Evolutionary conservation across 2,797 vertebrate species (phyloP).

Genomic region (Crenuchus spilurus): DNA sequence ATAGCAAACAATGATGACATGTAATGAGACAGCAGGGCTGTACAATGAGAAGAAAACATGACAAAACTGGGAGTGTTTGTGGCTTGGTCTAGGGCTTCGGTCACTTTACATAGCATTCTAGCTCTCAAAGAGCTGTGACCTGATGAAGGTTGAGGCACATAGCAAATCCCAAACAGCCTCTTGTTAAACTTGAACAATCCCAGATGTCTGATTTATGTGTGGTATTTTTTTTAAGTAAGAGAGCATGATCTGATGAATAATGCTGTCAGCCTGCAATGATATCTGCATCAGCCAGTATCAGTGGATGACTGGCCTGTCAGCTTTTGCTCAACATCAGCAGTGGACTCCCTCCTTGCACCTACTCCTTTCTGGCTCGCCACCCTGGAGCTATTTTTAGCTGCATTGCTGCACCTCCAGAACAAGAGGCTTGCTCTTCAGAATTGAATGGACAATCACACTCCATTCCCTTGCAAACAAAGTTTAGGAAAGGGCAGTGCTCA

Average conservation of each 20-base stretch:
- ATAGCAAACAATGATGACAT: too few relatives aligned
- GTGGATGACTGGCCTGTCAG: slow-evolving; percentile 27
- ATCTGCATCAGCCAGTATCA: neutral
- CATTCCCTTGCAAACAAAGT: slow-evolving; percentile 23
- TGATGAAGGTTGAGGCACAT: neutral
- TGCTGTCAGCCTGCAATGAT: neutral
- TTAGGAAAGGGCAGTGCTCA: slow-evolving; percentile 1
- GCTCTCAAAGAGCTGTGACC: too few relatives aligned
- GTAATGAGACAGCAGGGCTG: too few relatives aligned
- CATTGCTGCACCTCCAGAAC: slow-evolving; percentile 67
- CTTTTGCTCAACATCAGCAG: slow-evolving; percentile 15
- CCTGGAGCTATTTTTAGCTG: slow-evolving; percentile 72
- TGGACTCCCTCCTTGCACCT: slow-evolving; percentile 16
- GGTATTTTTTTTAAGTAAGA: too few relatives aligned
- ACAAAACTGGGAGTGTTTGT: too few relatives aligned
- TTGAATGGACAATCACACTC: slow-evolving; percentile 22
- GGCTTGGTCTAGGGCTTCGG: too few relatives aligned
- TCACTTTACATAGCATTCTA: too few relatives aligned
- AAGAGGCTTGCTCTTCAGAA: slow-evolving; percentile 55
- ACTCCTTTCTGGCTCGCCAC: slow-evolving; percentile 48
- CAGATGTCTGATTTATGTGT: too few relatives aligned
- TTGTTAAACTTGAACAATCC: neutral
- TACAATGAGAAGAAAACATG: too few relatives aligned
- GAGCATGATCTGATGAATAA: neutral
- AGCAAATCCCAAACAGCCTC: neutral